These are phyloP conservation scores for Malurus melanocephalus DNA, from an alignment of 2,113 vertebrate genomes.

Conservation along the genomic window DNA sequence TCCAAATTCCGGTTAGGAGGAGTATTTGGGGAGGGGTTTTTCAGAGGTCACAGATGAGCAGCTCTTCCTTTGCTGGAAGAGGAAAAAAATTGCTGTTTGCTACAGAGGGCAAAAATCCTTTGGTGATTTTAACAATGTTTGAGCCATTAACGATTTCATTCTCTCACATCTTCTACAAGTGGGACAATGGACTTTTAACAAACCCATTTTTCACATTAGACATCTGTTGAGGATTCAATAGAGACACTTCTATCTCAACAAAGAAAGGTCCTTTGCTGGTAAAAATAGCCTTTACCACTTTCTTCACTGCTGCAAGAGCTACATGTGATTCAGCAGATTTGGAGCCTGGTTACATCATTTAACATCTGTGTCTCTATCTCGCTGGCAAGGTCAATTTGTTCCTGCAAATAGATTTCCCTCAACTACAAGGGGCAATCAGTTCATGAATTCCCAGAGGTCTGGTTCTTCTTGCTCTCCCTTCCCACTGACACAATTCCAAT, in stretches of 20 bases:
- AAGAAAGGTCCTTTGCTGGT: neutral
- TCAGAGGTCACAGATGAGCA: neutral
- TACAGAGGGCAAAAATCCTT: neutral
- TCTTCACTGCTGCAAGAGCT: neutral
- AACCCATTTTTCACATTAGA: neutral
- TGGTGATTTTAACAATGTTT: neutral
- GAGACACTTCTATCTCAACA: neutral
- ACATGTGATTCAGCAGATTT: constrained; percentile 20
- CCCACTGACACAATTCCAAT: neutral
- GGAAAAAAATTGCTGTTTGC: too few species aligned
- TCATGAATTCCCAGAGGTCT: constrained; percentile 12
- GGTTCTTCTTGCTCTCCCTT: neutral
- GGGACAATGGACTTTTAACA: neutral
- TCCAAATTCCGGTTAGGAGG: neutral
- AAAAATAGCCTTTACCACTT: constrained; percentile 3
- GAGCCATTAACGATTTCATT: neutral
- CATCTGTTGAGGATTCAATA: neutral
- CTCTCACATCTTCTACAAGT: neutral
- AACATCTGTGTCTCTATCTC: constrained; percentile 13
- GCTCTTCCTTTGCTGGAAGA: neutral
- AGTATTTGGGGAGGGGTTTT: neutral
- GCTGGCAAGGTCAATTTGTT: constrained; percentile 59
- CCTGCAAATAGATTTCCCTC: constrained; percentile 48
- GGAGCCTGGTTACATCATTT: constrained; percentile 43
- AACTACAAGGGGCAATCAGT: constrained; percentile 32